These are phyloP conservation scores for Parazoanthus atlanticus DNA, from an alignment of 92 coral and sea anemone species.

Conservation along the genomic window DNA sequence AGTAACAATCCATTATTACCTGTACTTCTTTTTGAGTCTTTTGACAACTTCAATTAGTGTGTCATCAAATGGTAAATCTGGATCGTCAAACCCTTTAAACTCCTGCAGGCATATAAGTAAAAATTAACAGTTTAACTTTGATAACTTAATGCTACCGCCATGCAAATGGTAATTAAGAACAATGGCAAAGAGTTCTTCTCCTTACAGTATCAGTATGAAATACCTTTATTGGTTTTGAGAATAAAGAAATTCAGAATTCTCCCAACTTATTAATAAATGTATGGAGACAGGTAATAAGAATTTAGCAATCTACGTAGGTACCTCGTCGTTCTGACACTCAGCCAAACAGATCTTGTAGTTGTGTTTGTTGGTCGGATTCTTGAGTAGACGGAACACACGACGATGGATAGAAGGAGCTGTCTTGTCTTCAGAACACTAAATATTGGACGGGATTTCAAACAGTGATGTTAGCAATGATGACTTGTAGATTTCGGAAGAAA, in stretches of 20 bases:
- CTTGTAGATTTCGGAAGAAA: background rate
- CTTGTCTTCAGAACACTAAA: conserved; percentile 73
- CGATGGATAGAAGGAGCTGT: conserved; percentile 76
- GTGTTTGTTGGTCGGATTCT: conserved; percentile 65
- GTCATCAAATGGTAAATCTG: conserved; percentile 65
- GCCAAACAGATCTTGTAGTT: conserved; percentile 76
- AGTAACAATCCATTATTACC: conserved; percentile 48
- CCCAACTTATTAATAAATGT: too few species aligned
- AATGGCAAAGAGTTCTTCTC: too few species aligned
- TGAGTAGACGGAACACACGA: conserved; percentile 68
- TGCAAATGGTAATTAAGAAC: too few species aligned
- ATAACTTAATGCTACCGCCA: background rate
- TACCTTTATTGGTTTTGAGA: too few species aligned
- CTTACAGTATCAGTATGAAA: too few species aligned
- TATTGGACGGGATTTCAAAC: background rate
- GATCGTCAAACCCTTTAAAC: conserved; percentile 70
- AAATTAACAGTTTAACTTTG: background rate
- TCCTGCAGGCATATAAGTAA: conserved; percentile 50
- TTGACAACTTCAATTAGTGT: conserved; percentile 73
- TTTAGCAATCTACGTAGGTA: conserved; percentile 15
- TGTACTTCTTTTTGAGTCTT: conserved; percentile 72
- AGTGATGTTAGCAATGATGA: background rate
- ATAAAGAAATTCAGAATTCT: too few species aligned
- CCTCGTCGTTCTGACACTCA: conserved; percentile 72
- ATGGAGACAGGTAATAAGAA: background rate